Evolutionary conservation across 2,888 invertebrate species (phyloP), one percentile per base, ranked within the genome.

Genomic region (Diplazon laetatorius): DNA sequence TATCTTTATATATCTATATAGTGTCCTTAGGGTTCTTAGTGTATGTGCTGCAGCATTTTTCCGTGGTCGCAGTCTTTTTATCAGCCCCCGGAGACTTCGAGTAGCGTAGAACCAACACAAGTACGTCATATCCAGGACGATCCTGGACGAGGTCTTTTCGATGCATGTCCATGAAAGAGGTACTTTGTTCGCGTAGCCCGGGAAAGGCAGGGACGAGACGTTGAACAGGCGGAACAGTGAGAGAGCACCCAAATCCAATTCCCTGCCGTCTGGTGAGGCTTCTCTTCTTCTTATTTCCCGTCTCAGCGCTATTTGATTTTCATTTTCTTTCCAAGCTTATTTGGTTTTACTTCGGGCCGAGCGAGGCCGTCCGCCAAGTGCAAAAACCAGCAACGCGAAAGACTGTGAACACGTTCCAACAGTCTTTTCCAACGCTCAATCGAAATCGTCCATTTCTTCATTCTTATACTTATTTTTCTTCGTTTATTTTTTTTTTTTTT

Each of bases 271-370:
- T 75, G 39, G 39, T 39, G 20, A 22, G 20, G 39, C 30, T 25
- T 57, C 37, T 39, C 20, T 16, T 48, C 59, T 65, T n/a, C 44
- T 73, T 48, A 65, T 39, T 59, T 39, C 39, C 30, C 20, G 30
- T 18, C 37, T 69, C 62, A 16, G 20, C 69, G 37, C 48, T 70
- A 70, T 63, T 76, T 70, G 55, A 76, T 63, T 69, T 76, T 70
- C 75, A 76, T 76, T 76, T 42, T 30, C n/a, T n/a, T n/a, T 46
- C 12, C 30, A 6, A 57, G 69, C 63, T 70, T 76, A 70, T 76
- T 76, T 70, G 69, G 69, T 76, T 76, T 63, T n/a, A n/a, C n/a
- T 39, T 63, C 30, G 37, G 42, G 14, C 14, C 22, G 37, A 20
- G 30, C 20, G 35, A 35, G 37, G n/a, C 50, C 65, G 65, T 22